Base-by-base conservation (phyloP, 2,113 vertebrate genomes). In the Anser cygnoides region DNA sequence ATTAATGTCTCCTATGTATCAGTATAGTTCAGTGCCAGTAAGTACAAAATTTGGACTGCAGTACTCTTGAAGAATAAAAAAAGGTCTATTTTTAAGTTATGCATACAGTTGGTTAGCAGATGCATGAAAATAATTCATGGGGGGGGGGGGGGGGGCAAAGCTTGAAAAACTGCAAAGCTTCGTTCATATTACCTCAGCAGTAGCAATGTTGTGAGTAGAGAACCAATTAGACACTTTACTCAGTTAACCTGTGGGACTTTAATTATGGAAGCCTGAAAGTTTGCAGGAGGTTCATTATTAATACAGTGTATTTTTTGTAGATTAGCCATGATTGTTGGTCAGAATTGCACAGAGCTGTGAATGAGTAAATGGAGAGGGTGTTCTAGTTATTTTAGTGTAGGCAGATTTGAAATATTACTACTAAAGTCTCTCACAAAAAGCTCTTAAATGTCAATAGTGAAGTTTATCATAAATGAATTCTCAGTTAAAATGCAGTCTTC, bases 181-280 rank as follows among this genome's bases (percentile, higher is more conserved):
- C 3, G 39, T 86, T 76, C 31, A 68, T 80, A n/a, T 26, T 35
- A 2, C 11, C 16, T 46, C 25, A 75, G 9, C 7, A 57, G 19
- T 39, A 92, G 35, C 46, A 87, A 14, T 44, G 3, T 63, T 46
- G 20, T 52, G 65, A 4, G 1, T 44, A 82, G 78, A 49, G 52
- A 31, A 44, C 9, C 0, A 3, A 2, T 1, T 13, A 3, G 17
- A n/a, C 2, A 0, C 18, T 17, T 78, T 81, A 39, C 16, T 73
- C 3, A 2, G 11, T 20, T 55, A 54, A 54, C 23, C 49, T 87
- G 29, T 70, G 21, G n/a, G 66, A 52, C 9, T 18, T 16, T 7
- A 71, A 29, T 74, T 71, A 50, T 0, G 2, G 74, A 68, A 72
- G 76, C 39, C 37, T 79, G 39, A 13, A 68, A 43, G 46, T 87